phyloP scores from a whole-genome alignment of 2,113 vertebrate genomes.

The Nematolebias whitei region DNA sequence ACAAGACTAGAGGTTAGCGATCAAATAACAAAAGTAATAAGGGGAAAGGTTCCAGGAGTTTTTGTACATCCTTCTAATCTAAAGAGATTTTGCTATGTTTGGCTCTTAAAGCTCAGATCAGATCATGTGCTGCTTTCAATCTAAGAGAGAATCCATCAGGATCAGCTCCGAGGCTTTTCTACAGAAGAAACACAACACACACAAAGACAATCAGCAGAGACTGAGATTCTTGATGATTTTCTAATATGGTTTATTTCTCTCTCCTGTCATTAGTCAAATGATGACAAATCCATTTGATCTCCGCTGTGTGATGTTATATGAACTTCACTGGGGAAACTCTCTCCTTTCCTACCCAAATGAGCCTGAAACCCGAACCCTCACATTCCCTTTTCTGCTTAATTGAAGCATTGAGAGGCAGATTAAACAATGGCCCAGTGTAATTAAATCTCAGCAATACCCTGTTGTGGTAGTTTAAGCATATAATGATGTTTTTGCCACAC shows the following conservation, averaged over 20 bases:
- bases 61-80: slow-evolving; percentile 57
- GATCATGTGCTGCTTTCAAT: slow-evolving; percentile 67
- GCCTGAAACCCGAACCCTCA: slow-evolving; percentile 68
- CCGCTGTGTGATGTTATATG: slow-evolving; percentile 69
- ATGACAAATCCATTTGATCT: slow-evolving; percentile 76
- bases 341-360: slow-evolving; percentile 59
- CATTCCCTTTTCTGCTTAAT: slow-evolving; percentile 63
- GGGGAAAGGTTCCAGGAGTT: slow-evolving; percentile 56
- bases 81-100: slow-evolving; percentile 55
- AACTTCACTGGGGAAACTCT: slow-evolving; percentile 70
- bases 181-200: slow-evolving; percentile 54
- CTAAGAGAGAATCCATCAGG: slow-evolving; percentile 56
- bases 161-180: slow-evolving; percentile 59
- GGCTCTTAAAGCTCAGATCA: slow-evolving; percentile 57
- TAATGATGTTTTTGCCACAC: slow-evolving; percentile 79
- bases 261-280: slow-evolving; percentile 75
- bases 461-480: slow-evolving; percentile 73
- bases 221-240: slow-evolving; percentile 71
- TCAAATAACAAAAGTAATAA: slow-evolving; percentile 66
- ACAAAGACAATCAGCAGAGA: slow-evolving; percentile 54
- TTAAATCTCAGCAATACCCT: slow-evolving; percentile 80
- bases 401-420: slow-evolving; percentile 76
- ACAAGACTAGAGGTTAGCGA: slow-evolving; percentile 50
- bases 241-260: slow-evolving; percentile 74
- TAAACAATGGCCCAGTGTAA: slow-evolving; percentile 80